A percentile compares a stretch with the other conserved stretches of the same genome.
Conservation (phyloP, 1,140 invertebrate species). For the Doryteuthis pealeii region DNA sequence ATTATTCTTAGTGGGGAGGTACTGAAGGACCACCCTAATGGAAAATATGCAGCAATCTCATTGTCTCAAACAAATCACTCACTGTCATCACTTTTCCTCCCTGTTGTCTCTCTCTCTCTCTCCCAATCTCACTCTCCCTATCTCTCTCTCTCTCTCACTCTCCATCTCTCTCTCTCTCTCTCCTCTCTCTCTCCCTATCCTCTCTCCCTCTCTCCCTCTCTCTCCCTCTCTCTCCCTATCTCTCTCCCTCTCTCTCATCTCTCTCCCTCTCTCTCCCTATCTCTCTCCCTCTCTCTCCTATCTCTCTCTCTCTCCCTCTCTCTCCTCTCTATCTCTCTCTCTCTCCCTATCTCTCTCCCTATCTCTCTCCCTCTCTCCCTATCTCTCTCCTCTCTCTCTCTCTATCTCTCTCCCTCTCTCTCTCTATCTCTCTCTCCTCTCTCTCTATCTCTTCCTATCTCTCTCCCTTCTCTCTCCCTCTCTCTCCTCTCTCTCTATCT, state of each 20-base stretch:
- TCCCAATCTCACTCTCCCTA: neutral
- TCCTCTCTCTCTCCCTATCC: neutral
- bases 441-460: neutral
- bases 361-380: neutral
- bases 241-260: neutral
- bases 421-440: neutral
- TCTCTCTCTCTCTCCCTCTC: neutral
- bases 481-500: neutral
- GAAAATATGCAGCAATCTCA: too few relatives aligned
- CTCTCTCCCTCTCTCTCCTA: neutral
- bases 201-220: too few relatives aligned
- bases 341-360: neutral
- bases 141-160: neutral
- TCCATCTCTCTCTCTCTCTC: neutral
- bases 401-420: neutral
- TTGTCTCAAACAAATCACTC: too few relatives aligned
- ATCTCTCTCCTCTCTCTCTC: neutral
- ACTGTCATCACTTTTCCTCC: neutral
- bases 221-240: neutral
- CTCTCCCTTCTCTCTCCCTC: neutral
- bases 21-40: too few relatives aligned
- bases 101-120: neutral
- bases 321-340: neutral
- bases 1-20: too few relatives aligned
- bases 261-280: neutral